Conservation (phyloP, 2,797 vertebrate genomes). For the Percopsis omiscomaycus region DNA sequence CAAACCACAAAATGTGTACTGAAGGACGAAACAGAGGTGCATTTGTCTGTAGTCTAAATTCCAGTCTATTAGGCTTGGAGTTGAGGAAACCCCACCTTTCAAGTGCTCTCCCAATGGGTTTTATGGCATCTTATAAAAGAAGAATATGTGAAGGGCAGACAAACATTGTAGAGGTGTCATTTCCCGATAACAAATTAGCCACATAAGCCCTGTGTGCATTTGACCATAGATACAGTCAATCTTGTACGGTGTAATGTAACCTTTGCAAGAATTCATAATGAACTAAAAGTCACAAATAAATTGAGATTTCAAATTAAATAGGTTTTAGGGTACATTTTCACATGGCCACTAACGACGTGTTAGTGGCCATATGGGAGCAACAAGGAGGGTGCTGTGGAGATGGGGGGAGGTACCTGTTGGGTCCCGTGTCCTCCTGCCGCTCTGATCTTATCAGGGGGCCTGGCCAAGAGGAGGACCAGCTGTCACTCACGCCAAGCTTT, state of each 20-base stretch:
- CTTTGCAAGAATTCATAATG: not conserved
- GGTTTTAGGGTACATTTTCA: constrained; percentile 8
- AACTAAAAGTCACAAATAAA: not conserved
- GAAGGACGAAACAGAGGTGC: constrained; percentile 23
- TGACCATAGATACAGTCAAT: constrained; percentile 10
- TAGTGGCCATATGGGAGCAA: constrained; percentile 68
- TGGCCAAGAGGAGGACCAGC: constrained; percentile 75
- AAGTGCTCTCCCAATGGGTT: constrained; percentile 58
- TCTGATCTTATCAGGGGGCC: constrained; percentile 78
- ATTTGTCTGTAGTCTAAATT: constrained; percentile 34
- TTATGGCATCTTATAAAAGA: constrained; percentile 61
- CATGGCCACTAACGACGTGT: constrained; percentile 49
- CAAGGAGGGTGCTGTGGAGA: constrained; percentile 37
- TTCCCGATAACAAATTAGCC: constrained; percentile 32
- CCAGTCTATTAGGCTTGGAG: constrained; percentile 55
- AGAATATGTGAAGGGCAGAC: constrained; percentile 55
- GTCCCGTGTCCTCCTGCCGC: constrained; percentile 67
- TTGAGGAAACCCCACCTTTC: constrained; percentile 51
- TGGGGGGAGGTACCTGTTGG: constrained; percentile 63
- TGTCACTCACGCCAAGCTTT: constrained; percentile 72
- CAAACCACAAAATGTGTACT: constrained; percentile 9
- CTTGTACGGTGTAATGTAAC: constrained; percentile 9
- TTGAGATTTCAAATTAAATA: constrained; percentile 25
- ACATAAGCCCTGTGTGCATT: not conserved
- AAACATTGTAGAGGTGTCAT: constrained; percentile 56